Base-by-base conservation (phyloP, 2,797 vertebrate genomes). In the Enoplosus armatus region DNA sequence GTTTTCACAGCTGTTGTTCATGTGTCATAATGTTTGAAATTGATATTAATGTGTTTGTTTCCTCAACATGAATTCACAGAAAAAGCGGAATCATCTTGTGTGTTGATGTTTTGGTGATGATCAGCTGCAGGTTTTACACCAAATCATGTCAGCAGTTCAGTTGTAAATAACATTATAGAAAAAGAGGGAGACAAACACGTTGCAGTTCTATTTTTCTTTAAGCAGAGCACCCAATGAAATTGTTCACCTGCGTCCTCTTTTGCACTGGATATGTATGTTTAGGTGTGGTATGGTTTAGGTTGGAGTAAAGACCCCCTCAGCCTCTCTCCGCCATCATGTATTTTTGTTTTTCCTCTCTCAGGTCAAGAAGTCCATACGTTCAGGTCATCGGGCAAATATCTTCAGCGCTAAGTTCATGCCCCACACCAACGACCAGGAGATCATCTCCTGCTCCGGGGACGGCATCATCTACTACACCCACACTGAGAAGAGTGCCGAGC, bases 391-490 rank as follows among this genome's bases (percentile, higher is more conserved):
- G 85, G 98, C 98, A 69, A 99, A 99, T 84, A 99, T 99, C 93
- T 99, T 99, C 94, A 99, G 98, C 67, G 98, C 98, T n/a, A 99
- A 99, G 90, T 99, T 99, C 91, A 95, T 99, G 92, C 98, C 98
- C 0, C 97, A 97, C 90, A 99, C 98, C 58, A 98, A 96, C 79
- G 97, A 99, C 89, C 97, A 97, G 85, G 97, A 99, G 94, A 99
- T 99, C 86, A 93, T 99, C 77, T 99, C 98, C 69, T 99, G 98
- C 92, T 99, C 98, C 0, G 98, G 98, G 77, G 98, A 99, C 6
- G 98, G 98, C 85, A 97, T 99, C 24, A 99, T 99, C 93, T 99
- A 96, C 95, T 99, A 97, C 95, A 99, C 98, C 8, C 96, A 98
- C 87, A 96, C 97, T 0, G 98, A 99, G 61, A 98, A 98, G 92